These are phyloP conservation scores for Hephaestus fuliginosus DNA, from an alignment of 2,797 vertebrate species.

Conservation along the genomic window DNA sequence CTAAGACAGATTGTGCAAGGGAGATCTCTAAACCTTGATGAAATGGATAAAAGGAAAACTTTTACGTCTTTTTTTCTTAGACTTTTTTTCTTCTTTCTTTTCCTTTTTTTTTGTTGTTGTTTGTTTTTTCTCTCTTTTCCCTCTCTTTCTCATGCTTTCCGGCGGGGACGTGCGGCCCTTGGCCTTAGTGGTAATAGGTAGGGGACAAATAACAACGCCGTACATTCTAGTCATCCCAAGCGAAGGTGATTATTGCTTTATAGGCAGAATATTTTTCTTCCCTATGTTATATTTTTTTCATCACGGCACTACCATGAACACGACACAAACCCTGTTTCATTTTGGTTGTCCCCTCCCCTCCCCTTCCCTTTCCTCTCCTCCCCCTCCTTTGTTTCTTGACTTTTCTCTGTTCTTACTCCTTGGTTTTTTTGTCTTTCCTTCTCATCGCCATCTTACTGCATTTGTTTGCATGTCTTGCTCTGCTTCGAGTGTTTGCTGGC, in stretches of 20 bases:
- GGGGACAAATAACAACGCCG: conserved; percentile 94
- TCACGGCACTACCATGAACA: conserved; percentile 70
- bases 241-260: conserved; percentile 96
- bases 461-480: conserved; percentile 84
- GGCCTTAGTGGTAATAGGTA: conserved; percentile 98
- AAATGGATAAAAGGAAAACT: conserved; percentile 73
- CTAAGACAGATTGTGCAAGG: conserved; percentile 68
- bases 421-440: conserved; percentile 54
- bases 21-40: conserved; percentile 66
- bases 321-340: conserved; percentile 59
- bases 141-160: conserved; percentile 92
- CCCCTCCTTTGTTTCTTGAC: conserved; percentile 29
- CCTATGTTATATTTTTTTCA: conserved; percentile 69
- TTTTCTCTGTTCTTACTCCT: conserved; percentile 43
- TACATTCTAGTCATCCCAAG: conserved; percentile 95
- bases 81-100: conserved; percentile 82
- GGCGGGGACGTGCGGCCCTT: conserved; percentile 92
- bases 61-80: conserved; percentile 89
- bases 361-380: background rate
- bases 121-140: conserved; percentile 68
- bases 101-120: conserved; percentile 81
- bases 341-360: conserved; percentile 56
- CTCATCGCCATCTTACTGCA: conserved; percentile 75
- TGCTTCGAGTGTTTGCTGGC: conserved; percentile 77
- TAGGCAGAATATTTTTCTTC: conserved; percentile 83